Evolutionary conservation across 2,888 invertebrate species (phyloP).

Genomic region (Mamestra brassicae): DNA sequence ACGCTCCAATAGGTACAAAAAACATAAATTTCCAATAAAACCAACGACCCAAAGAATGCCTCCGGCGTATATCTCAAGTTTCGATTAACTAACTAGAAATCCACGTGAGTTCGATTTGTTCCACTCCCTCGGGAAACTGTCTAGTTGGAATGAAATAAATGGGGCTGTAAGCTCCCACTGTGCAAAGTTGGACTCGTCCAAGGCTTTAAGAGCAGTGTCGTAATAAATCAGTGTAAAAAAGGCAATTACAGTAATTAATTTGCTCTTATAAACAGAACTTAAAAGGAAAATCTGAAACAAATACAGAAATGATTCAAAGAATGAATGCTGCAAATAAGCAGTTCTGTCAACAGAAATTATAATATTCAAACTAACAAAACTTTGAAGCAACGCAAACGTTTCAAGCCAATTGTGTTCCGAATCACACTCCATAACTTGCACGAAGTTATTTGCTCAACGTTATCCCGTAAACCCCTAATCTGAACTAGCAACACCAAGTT

Average conservation of each 20-base stretch:
- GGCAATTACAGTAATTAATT: constrained; percentile 39
- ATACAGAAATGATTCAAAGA: neutral
- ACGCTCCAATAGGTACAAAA: neutral
- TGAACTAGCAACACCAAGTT: constrained; percentile 56
- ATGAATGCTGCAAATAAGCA: constrained; percentile 18
- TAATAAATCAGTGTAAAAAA: constrained; percentile 43
- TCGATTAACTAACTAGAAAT: constrained; percentile 51
- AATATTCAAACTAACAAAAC: constrained; percentile 39
- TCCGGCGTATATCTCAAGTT: constrained; percentile 33
- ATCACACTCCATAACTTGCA: constrained; percentile 50
- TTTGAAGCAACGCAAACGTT: constrained; percentile 31
- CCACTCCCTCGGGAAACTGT: constrained; percentile 44
- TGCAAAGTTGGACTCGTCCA: constrained; percentile 38
- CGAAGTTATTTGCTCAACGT: constrained; percentile 54
- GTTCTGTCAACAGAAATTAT: constrained; percentile 30
- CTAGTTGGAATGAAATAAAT: constrained; percentile 60
- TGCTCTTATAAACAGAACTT: constrained; percentile 8
- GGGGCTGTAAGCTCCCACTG: constrained; percentile 39
- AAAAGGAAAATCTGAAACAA: constrained; percentile 12
- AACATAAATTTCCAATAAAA: constrained; percentile 20
- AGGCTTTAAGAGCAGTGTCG: constrained; percentile 20
- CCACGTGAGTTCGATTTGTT: constrained; percentile 56
- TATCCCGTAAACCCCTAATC: constrained; percentile 60
- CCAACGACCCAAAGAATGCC: constrained; percentile 18
- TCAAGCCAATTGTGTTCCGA: constrained; percentile 45